Evolutionary conservation across 2,888 invertebrate genomes (phyloP), one percentile per base, ranked within the genome.

Genomic region (Sceliomorpha sp.): DNA sequence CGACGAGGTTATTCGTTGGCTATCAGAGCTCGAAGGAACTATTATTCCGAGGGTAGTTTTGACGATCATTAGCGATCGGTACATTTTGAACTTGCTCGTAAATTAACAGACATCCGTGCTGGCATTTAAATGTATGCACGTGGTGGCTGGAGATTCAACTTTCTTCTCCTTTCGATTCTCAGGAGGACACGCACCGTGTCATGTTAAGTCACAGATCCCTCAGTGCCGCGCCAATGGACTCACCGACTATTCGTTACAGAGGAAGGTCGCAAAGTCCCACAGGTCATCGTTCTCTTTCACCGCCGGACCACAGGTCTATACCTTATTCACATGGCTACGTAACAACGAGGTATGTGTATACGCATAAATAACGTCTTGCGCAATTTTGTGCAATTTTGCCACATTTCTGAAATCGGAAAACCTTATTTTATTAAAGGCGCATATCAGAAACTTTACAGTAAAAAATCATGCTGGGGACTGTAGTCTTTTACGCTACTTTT

Each of bases 221-320:
- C 89, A 96, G 96, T 59, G 96, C 96, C 59, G 96, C 96, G 60
- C 96, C 96, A 20, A 91, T 91, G 80, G 92, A 92, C 78, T 91
- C 91, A 24, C 90, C 91, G 34, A 90, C 90, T 74, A 86, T 90
- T 68, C 91, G 91, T 83, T 89, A 90, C 77, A 90, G 94, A 67
- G 93, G 93, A 48, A 91, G 94, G 80, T 95, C 95, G 88, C 95
- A 94, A 90, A 95, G 95, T 78, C 96, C 96, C 75, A 90, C 93
- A 48, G 89, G 90, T 68, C 92, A 92, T 83, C 92, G 96, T 81
- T 95, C 95, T 81, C 91, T 95, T 72, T 96, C 96, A 63, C 96
- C 96, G 51, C 95, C 95, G 55, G 93, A 94, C 83, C 92, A 92
- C 82, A 90, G 91, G 86, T 89, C 90, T 77, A 90, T 90, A 86